Evolutionary conservation across 2,888 invertebrate genomes (phyloP).

Genomic region (Netelia virgata): DNA sequence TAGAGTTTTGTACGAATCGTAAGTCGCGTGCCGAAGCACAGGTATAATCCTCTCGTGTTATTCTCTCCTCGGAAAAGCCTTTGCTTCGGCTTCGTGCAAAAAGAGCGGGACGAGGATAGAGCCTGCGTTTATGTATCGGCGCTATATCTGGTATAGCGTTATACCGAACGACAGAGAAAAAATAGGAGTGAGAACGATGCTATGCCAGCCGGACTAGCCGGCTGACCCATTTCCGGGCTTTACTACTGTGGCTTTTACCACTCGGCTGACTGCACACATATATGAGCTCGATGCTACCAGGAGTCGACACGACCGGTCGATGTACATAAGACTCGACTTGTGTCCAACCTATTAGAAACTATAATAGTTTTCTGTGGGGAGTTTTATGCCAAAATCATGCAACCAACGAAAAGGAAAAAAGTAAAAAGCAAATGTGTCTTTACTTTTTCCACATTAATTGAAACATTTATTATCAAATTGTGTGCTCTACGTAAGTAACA

Average conservation of each 20-base stretch:
- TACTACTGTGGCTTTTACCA: conserved; percentile 63
- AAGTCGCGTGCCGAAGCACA: conserved; percentile 7
- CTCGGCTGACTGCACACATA: conserved; percentile 51
- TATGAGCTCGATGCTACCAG: conserved; percentile 14
- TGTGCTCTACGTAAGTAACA: too few species aligned
- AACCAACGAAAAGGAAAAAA: too few species aligned
- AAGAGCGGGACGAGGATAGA: conserved; percentile 19
- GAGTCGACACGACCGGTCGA: conserved; percentile 29
- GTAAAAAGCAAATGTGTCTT: too few species aligned
- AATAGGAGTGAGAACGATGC: not conserved
- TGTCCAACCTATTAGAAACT: conserved; percentile 36
- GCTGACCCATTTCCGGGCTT: conserved; percentile 61
- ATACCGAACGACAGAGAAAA: conserved; percentile 9
- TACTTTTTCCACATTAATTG: too few species aligned
- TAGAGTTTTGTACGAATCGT: not conserved
- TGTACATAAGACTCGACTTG: conserved; percentile 27
- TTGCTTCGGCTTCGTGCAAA: conserved; percentile 20
- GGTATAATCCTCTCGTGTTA: conserved; percentile 5
- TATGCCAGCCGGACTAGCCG: conserved; percentile 20
- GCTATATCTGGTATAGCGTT: conserved; percentile 25
- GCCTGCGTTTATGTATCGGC: conserved; percentile 4
- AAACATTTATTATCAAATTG: too few species aligned
- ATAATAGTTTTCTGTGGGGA: not conserved
- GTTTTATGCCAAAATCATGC: conserved; percentile 1
- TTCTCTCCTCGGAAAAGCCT: conserved; percentile 27